These are phyloP conservation scores for silkworm (Bombyx mori) DNA, from an alignment of 1,140 invertebrate species.

Conservation along the genomic window ASM3026992v2 NC_085123.1:3190001-3190500, in stretches of 20 bases:
- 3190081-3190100: constrained; percentile 31
- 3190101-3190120: constrained; percentile 48
- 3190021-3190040: not conserved
- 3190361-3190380: no score
- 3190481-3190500: no score
- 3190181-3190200: constrained; percentile 35
- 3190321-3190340: no score
- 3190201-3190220: constrained; percentile 17
- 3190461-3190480: no score
- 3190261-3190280: not conserved
- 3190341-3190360: no score
- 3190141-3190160: constrained; percentile 51
- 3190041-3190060: not conserved
- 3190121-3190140: constrained; percentile 51
- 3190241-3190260: not conserved
- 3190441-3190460: no score
- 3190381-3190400: no score
- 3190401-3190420: no score
- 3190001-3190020: no score
- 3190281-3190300: no score
- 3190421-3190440: no score
- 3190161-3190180: constrained; percentile 51
- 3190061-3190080: constrained; percentile 14
- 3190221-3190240: not conserved
- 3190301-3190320: no score